Conservation (phyloP, 2,888 invertebrate species). For the Eupithecia pulchellata region DNA sequence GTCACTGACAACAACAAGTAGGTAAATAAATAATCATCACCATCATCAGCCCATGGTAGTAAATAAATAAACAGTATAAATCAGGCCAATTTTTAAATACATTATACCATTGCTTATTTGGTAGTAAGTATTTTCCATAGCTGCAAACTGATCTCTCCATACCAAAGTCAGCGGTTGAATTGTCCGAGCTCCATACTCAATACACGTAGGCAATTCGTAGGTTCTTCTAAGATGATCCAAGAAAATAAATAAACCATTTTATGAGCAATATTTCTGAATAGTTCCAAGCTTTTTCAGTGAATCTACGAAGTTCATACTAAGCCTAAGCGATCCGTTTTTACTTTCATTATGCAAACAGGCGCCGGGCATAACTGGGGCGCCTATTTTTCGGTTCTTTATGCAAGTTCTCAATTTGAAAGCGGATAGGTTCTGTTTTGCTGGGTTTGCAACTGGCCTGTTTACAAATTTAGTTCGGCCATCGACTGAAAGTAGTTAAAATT, state of each 20-base stretch:
- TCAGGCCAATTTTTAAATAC: background rate
- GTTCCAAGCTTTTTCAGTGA: constrained; percentile 2
- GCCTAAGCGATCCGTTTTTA: constrained; percentile 34
- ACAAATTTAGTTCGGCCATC: constrained; percentile 27
- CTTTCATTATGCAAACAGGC: constrained; percentile 38
- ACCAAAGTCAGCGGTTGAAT: no score
- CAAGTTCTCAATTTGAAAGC: constrained; percentile 28
- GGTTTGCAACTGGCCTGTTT: constrained; percentile 24
- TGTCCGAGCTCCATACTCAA: background rate
- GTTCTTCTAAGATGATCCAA: background rate
- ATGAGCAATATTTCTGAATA: constrained; percentile 1
- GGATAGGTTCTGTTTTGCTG: constrained; percentile 24
- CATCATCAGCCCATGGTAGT: no score
- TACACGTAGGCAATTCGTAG: background rate
- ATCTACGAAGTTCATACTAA: constrained; percentile 5
- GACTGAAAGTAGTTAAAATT: constrained; percentile 18
- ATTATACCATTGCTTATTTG: no score
- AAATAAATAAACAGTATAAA: no score
- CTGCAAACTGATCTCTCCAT: background rate
- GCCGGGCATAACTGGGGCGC: constrained; percentile 30
- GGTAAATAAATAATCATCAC: no score
- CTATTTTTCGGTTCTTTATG: constrained; percentile 36
- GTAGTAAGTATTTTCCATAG: background rate
- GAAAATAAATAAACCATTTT: background rate
- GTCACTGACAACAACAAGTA: no score